These are phyloP conservation scores for Notodonta ziczac DNA, from an alignment of 2,888 invertebrate genomes.

Conservation along the genomic window DNA sequence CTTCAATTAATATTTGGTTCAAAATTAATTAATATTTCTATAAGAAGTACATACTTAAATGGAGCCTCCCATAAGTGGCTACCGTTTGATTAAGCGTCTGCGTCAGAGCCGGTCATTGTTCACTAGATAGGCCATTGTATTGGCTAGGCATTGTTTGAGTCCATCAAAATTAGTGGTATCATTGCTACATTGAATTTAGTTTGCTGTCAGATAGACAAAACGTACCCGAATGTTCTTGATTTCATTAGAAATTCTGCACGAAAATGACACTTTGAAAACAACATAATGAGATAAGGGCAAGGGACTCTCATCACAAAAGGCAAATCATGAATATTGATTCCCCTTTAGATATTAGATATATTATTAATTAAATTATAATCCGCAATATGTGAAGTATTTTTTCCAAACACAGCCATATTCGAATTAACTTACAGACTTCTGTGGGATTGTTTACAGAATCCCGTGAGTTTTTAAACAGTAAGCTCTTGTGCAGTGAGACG, in stretches of 20 bases:
- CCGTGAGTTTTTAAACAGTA: slow-evolving; percentile 14
- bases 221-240: too few species aligned
- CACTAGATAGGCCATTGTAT: slow-evolving; percentile 37
- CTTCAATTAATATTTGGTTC: too few species aligned
- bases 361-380: too few species aligned
- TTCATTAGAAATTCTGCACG: too few species aligned
- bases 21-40: too few species aligned
- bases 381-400: background rate
- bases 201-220: too few species aligned
- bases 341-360: too few species aligned
- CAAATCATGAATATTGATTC: too few species aligned
- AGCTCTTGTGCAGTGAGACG: slow-evolving; percentile 18
- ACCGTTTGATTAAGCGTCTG: slow-evolving; percentile 6
- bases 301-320: too few species aligned
- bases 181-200: background rate
- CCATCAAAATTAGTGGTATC: slow-evolving; percentile 1
- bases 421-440: slow-evolving; percentile 5
- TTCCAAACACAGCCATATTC: background rate
- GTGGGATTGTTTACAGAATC: slow-evolving; percentile 12
- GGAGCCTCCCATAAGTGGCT: background rate
- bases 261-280: too few species aligned
- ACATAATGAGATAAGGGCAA: too few species aligned
- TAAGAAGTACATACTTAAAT: too few species aligned
- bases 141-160: slow-evolving; percentile 40
- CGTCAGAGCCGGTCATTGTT: slow-evolving; percentile 27